Conservation (phyloP, 2,113 vertebrate species). For the Malaclemys terrapin region DNA sequence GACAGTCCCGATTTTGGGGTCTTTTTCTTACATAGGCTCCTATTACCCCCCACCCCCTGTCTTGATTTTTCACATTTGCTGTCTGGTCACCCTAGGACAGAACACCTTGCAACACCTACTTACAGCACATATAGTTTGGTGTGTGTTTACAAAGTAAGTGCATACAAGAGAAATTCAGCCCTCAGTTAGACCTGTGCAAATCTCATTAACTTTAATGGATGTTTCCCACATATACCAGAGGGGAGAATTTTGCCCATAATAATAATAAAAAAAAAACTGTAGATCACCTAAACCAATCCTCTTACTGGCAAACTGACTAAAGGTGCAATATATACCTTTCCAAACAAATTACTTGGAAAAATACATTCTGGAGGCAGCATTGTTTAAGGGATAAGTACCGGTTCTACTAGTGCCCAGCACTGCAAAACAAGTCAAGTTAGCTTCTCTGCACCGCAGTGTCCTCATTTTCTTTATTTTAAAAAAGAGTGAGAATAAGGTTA, state of each 20-base stretch:
- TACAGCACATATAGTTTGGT: neutral
- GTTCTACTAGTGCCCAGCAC: accelerated
- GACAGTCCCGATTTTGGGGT: too few species aligned
- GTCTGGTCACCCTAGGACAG: neutral
- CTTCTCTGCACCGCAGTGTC: neutral
- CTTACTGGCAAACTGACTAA: neutral
- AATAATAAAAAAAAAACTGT: neutral
- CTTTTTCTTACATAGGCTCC: too few species aligned
- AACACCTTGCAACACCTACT: neutral
- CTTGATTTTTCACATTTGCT: too few species aligned
- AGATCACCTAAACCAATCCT: neutral
- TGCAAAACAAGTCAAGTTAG: neutral
- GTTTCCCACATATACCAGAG: neutral
- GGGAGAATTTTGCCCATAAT: neutral
- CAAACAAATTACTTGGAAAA: neutral
- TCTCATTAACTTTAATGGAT: neutral
- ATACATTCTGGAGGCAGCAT: neutral
- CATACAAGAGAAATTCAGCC: neutral
- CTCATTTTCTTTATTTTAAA: neutral
- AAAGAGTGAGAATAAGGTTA: neutral
- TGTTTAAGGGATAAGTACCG: neutral
- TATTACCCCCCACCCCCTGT: too few species aligned
- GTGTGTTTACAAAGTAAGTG: neutral
- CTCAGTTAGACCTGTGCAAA: neutral
- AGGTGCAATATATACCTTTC: neutral